A percentile compares a stretch with the other conserved stretches of the same genome.
These are phyloP conservation scores for Psilanteris sp. DNA, from an alignment of 1,140 invertebrate genomes.

Conservation along the genomic window DNA sequence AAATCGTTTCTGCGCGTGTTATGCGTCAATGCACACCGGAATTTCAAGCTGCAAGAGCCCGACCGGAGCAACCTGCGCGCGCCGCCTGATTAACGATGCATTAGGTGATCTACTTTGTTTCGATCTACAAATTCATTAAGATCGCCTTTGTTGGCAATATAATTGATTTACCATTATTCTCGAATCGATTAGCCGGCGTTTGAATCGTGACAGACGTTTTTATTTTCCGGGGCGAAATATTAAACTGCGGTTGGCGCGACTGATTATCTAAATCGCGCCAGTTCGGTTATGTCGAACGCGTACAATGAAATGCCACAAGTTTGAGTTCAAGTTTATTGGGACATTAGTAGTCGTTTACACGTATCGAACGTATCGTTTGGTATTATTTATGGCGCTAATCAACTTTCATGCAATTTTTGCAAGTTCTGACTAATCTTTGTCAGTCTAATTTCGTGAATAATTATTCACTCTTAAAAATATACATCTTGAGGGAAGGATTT, in stretches of 20 bases:
- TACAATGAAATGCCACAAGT: no score
- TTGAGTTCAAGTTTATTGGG: no score
- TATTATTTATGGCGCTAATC: no score
- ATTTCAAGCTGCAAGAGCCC: constrained; percentile 66
- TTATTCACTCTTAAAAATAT: no score
- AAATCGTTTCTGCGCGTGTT: constrained; percentile 66
- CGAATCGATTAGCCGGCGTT: constrained; percentile 16
- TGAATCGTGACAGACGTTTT: constrained; percentile 9
- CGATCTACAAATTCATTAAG: constrained; percentile 59
- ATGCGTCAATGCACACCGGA: constrained; percentile 70
- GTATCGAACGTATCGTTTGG: no score
- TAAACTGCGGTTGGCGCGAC: constrained; percentile 1
- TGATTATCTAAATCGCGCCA: no score
- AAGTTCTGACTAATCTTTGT: no score
- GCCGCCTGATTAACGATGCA: constrained; percentile 61
- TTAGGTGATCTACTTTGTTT: constrained; percentile 52
- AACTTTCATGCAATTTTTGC: no score
- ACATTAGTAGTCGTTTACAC: no score
- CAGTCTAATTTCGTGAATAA: no score
- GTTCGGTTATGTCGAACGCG: no score
- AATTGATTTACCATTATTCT: constrained; percentile 41
- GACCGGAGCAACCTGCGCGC: constrained; percentile 36
- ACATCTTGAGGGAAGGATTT: no score
- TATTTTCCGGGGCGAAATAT: constrained; percentile 3
- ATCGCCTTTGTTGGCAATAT: constrained; percentile 44